Base-by-base conservation (phyloP, 1,140 invertebrate genomes). In the Gryon sp. region DNA sequence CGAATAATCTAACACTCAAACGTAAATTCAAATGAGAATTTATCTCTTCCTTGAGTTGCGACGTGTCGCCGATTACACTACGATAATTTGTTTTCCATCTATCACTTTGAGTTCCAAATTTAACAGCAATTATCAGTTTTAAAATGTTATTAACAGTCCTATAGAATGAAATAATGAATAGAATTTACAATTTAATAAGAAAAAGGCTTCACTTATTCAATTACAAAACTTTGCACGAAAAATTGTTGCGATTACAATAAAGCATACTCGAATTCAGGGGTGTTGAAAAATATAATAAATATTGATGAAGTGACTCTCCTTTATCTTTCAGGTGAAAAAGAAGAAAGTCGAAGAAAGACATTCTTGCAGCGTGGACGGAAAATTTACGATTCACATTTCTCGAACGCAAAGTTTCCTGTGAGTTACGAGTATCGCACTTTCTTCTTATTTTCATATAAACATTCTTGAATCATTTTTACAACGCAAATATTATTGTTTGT, bases 1-100 rank as follows among this genome's bases (percentile, higher is more conserved):
- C 41, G 73, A 75, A 69, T 76, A 69, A 76, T 76, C 65, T 65
- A 76, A 76, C 59, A 30, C 52, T 59, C 62, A 30, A 52, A 68
- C 30, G 46, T 32, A 28, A 24, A 36, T 57, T 55, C 63, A 69
- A 69, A 76, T 70, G 66, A 60, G 52, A 70, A 76, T 76, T 76
- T 76, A 76, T 63, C 65, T 43, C 59, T 52, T 41, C 12, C 9
- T 48, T 43, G 41, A 63, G 16, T 63, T 41, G 55, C 45, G 34
- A 43, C 19, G 46, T 53, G 53, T 66, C 57, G 62, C 34, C 55
- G 45, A 62, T 69, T 76, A 69, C 43, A 48, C 55, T 26, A 16
- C 45, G 0, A 28, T 60, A 69, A 76, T 76, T 76, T 76, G 74
- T 70, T 70, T 20, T 46, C 20, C 20, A 65, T 70, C 52, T 53